Conservation (phyloP, 2,797 vertebrate genomes). For the Eutrigla gurnardus region DNA sequence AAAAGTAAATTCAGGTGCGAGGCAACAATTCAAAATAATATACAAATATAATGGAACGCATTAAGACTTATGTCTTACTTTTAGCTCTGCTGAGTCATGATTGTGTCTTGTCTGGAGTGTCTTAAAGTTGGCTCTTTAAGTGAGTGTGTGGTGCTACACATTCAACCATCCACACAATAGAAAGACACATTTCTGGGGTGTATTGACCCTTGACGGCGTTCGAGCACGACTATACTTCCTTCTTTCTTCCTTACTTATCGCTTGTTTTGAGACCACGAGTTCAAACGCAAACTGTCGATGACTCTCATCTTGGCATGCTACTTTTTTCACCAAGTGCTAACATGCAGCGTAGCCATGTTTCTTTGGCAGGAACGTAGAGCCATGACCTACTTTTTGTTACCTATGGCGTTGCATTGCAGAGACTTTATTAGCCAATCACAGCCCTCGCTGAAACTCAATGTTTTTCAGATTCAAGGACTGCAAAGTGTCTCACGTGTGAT, state of each 20-base stretch:
- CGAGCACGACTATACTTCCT: neutral
- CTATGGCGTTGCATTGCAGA: conserved; percentile 21
- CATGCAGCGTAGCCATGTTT: neutral
- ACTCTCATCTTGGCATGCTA: neutral
- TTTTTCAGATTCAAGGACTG: neutral
- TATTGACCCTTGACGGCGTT: too few species aligned
- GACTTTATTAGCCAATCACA: conserved; percentile 15
- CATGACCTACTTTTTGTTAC: conserved; percentile 23
- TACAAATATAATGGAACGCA: neutral
- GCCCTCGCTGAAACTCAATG: neutral
- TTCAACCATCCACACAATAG: too few species aligned
- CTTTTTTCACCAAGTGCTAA: neutral
- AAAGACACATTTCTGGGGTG: too few species aligned
- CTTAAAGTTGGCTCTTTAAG: too few species aligned
- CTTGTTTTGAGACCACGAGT: neutral
- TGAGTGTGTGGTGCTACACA: too few species aligned
- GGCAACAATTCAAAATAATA: neutral
- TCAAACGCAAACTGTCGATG: neutral
- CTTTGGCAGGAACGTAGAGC: neutral
- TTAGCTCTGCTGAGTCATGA: neutral
- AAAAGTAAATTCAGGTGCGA: neutral
- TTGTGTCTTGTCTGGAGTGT: too few species aligned
- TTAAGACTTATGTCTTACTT: neutral
- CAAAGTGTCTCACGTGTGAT: neutral
- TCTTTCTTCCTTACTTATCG: neutral